Percentiles rank a stretch among this genome's conserved stretches.
Evolutionary conservation across 2,797 vertebrate species (phyloP).

Genomic region (Characodon lateralis): DNA sequence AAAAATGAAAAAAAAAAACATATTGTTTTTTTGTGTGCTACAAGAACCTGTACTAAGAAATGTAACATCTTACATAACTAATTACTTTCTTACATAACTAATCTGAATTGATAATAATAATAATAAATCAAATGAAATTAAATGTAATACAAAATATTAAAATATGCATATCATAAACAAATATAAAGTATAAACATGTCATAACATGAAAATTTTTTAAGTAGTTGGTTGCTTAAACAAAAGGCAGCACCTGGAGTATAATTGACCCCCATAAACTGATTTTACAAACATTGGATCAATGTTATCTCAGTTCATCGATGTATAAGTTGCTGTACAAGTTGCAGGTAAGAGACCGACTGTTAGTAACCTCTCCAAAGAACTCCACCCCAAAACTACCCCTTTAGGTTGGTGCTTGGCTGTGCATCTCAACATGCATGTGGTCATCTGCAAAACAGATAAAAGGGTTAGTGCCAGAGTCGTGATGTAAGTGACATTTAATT

Average conservation of each 20-base stretch:
- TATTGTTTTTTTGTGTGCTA: too few species aligned
- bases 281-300: neutral
- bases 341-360: neutral
- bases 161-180: neutral
- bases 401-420: neutral
- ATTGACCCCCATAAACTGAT: neutral
- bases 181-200: too few species aligned
- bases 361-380: neutral
- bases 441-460: neutral
- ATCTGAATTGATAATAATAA: too few species aligned
- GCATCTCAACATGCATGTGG: neutral
- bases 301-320: too few species aligned
- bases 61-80: too few species aligned
- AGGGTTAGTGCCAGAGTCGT: too few species aligned
- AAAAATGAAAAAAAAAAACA: neutral
- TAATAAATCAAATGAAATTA: neutral
- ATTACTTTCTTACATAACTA: too few species aligned
- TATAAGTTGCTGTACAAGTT: neutral
- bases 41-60: too few species aligned
- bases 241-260: neutral
- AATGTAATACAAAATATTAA: neutral
- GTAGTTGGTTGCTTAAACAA: too few species aligned
- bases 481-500: too few species aligned
- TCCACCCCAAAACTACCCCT: neutral
- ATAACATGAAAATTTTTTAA: too few species aligned